Conservation (phyloP, 2,888 invertebrate genomes). For the Lepidocyrtoides sp. region DNA sequence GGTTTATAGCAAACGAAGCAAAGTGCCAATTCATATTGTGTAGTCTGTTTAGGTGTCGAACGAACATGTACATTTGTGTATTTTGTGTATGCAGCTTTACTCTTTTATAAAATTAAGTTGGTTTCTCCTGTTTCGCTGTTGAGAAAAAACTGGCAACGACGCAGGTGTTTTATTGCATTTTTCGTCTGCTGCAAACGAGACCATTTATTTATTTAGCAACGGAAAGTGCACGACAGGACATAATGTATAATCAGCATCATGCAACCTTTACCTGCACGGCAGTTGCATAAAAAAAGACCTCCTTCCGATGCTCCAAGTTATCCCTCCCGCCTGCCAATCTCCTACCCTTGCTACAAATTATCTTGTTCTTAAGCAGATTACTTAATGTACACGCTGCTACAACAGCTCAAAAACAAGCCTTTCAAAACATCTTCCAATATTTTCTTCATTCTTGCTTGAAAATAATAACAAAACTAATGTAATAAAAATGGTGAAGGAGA, state of each 20-base stretch:
- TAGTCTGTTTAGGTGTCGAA: not conserved
- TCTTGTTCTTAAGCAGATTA: constrained; percentile 11
- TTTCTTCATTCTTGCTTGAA: not conserved
- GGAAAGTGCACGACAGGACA: constrained; percentile 36
- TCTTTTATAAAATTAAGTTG: not conserved
- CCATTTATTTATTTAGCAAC: constrained; percentile 41
- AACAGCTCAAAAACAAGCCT: not conserved
- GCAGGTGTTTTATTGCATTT: constrained; percentile 62
- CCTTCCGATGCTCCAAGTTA: constrained; percentile 46
- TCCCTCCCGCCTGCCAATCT: not conserved
- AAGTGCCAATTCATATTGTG: constrained; percentile 1
- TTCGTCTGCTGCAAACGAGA: constrained; percentile 25
- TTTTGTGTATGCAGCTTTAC: not conserved
- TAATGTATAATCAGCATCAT: constrained; percentile 46
- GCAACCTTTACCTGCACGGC: not conserved
- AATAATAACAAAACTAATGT: not conserved
- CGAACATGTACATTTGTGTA: not conserved
- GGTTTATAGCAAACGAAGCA: no score
- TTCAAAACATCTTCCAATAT: not conserved
- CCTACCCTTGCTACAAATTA: constrained; percentile 16
- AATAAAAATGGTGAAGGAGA: not conserved
- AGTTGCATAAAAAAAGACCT: constrained; percentile 49
- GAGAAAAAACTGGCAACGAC: constrained; percentile 28
- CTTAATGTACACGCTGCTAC: not conserved
- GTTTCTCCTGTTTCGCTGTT: not conserved